Evolutionary conservation across 2,113 vertebrate genomes (phyloP), one percentile per base, ranked within the genome.

Genomic region (Zapus hudsonius): DNA sequence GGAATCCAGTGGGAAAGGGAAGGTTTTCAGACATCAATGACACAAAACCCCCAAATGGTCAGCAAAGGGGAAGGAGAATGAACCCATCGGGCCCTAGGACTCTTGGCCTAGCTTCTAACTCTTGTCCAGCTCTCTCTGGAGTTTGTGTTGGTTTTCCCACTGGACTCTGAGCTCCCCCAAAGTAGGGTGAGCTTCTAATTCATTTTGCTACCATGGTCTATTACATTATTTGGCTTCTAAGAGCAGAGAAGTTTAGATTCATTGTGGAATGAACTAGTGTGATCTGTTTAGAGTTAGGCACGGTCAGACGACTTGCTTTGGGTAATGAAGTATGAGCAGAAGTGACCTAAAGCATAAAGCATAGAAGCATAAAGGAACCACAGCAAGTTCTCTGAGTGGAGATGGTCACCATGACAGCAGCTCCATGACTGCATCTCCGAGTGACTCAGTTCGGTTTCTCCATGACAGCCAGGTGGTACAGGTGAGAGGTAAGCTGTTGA

Each of bases 231-330:
- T 83, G 89, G 29, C 15, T 84, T 80, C 17, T 4, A 23, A 78
- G 25, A 22, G 8, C n/a, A 20, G 44, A 20, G 44, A 22, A 36
- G 57, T 93, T 70, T 40, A 70, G 44, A 73, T 36, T 84, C 38
- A 42, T 0, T 70, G 15, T 29, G 82, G 42, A 44, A 44, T 82
- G 38, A 81, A 79, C 29, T 29, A 92, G 23, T 29, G 7, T 27
- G 33, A 89, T 17, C 15, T 22, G 38, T 86, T 86, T 92, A 27
- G 92, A 90, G 79, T 82, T 33, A 69, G 73, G 52, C 38, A 89
- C 10, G 7, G 74, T 29, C 20, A 61, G 33, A 66, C 59, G 13
- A 64, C 27, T 36, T 83, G 36, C 5, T 44, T 52, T 85, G 66
- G 27, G 5, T 47, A 61, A 79, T 0, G 11, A 42, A 91, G 94